A percentile compares a stretch with the other conserved stretches of the same genome.
Conservation (phyloP, 2,888 invertebrate genomes). For the Piscicola geometra region DNA sequence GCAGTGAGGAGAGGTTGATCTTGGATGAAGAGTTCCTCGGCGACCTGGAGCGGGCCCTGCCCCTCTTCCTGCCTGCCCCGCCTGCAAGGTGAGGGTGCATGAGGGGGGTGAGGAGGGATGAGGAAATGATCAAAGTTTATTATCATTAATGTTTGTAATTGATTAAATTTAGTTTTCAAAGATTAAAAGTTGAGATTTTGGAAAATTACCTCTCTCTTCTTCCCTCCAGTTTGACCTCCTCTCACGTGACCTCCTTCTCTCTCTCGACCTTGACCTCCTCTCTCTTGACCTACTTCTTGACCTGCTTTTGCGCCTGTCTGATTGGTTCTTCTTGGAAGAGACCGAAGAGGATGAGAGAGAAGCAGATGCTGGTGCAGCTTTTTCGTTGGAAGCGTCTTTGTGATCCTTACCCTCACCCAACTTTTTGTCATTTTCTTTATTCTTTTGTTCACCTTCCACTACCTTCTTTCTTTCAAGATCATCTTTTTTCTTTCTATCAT, state of each 20-base stretch:
- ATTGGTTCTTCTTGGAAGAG: neutral
- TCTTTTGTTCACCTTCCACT: no score
- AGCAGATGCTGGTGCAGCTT: neutral
- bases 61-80: neutral
- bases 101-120: neutral
- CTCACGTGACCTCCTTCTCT: conserved; percentile 21
- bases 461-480: no score
- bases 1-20: conserved; percentile 16
- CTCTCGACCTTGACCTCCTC: conserved; percentile 3
- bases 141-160: no score
- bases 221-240: neutral
- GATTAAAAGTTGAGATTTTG: no score
- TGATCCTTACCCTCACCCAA: no score
- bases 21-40: conserved; percentile 10
- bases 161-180: no score
- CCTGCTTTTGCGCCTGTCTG: neutral
- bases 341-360: no score
- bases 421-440: no score
- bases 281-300: conserved; percentile 1
- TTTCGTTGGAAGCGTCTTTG: neutral
- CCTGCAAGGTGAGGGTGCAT: no score
- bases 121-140: neutral
- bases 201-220: neutral
- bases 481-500: no score
- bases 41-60: neutral